phyloP scores from a whole-genome alignment of 2,113 vertebrate species.

The Harpagus bidentatus region DNA sequence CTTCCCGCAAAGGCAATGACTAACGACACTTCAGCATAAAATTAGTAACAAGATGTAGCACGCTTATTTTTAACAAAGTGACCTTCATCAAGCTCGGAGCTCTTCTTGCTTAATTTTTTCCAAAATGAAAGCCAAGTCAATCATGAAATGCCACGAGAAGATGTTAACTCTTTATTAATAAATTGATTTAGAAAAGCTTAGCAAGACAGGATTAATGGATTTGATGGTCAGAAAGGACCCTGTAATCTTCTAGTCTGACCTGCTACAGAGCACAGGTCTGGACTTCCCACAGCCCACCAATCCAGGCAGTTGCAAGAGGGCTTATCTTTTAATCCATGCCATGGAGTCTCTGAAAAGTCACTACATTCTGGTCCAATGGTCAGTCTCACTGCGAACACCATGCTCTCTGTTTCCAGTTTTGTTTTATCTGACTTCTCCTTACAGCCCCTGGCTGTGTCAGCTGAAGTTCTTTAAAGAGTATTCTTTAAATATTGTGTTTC shows the following conservation, averaged over 20 bases:
- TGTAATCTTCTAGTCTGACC: not conserved
- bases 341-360: not conserved
- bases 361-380: not conserved
- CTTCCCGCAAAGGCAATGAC: not conserved
- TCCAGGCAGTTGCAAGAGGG: not conserved
- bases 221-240: not conserved
- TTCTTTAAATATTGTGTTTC: not conserved
- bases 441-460: not conserved
- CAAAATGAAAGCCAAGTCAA: constrained; percentile 24
- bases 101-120: not conserved
- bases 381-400: not conserved
- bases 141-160: not conserved
- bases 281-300: not conserved
- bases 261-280: not conserved
- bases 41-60: not conserved
- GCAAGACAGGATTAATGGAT: constrained; percentile 30
- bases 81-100: not conserved
- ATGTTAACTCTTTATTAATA: constrained; percentile 51
- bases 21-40: not conserved
- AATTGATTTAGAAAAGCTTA: constrained; percentile 41
- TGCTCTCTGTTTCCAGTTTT: not conserved
- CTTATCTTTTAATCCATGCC: not conserved
- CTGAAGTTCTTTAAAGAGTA: not conserved
- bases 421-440: not conserved
- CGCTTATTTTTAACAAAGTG: constrained; percentile 25